Evolutionary conservation across 2,113 vertebrate genomes (phyloP).

Genomic region (Ptilonorhynchus violaceus): DNA sequence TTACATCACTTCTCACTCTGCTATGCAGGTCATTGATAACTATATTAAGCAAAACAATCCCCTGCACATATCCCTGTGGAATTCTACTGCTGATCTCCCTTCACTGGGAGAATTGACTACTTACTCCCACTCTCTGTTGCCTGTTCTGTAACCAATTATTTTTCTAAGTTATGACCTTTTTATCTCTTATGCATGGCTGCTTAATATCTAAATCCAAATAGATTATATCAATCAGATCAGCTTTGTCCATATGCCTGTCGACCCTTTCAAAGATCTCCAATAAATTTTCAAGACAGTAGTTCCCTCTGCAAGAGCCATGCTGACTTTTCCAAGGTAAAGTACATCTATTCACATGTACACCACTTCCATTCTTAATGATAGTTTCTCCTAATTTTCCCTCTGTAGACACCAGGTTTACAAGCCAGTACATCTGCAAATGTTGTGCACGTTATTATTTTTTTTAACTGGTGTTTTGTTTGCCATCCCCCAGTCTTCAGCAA

Average conservation of each 20-base stretch:
- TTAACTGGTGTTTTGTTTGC: neutral
- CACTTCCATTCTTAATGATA: neutral
- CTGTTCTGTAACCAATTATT: neutral
- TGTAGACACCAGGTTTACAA: neutral
- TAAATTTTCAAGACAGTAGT: neutral
- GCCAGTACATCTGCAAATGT: neutral
- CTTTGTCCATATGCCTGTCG: neutral
- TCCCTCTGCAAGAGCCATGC: neutral
- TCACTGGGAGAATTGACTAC: neutral
- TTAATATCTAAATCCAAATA: neutral
- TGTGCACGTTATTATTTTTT: neutral
- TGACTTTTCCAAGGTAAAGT: neutral
- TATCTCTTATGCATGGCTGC: neutral
- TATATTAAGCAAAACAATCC: neutral
- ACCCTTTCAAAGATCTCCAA: neutral
- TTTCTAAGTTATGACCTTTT: neutral
- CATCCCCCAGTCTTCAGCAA: neutral
- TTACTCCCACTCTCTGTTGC: neutral
- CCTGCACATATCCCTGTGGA: neutral
- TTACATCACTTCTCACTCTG: neutral
- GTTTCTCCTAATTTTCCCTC: neutral
- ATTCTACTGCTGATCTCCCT: neutral
- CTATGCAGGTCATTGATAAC: neutral
- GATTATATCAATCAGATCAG: neutral
- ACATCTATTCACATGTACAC: neutral